Conservation (phyloP, 2,888 invertebrate species). For the Chrysomela aeneicollis region DNA sequence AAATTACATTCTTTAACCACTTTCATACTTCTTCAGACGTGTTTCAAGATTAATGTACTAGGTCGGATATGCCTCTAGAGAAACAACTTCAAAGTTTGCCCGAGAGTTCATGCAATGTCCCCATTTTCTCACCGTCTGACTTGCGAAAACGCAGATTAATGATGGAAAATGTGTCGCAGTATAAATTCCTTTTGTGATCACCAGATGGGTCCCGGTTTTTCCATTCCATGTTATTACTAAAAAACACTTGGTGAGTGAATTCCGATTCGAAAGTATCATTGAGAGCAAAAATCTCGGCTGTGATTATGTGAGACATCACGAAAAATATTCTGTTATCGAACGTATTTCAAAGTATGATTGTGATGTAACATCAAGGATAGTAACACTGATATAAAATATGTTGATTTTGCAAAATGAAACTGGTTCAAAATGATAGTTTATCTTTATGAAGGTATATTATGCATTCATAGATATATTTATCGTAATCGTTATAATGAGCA, state of each 20-base stretch:
- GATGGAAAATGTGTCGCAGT: conserved; percentile 30
- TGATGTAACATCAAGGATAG: no score
- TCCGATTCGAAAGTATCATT: background rate
- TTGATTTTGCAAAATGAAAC: no score
- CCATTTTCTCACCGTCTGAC: conserved; percentile 15
- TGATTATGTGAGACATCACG: no score
- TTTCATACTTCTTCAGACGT: background rate
- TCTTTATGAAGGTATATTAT: no score
- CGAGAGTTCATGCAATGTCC: conserved; percentile 21
- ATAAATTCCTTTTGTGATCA: conserved; percentile 26
- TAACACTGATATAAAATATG: no score
- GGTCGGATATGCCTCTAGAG: conserved; percentile 13
- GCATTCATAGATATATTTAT: no score
- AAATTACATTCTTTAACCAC: background rate
- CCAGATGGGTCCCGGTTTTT: conserved; percentile 23
- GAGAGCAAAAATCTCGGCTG: conserved; percentile 1
- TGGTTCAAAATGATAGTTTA: no score
- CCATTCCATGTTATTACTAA: background rate
- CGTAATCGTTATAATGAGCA: no score
- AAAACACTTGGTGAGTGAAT: conserved; percentile 1
- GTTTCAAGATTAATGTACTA: conserved; percentile 28
- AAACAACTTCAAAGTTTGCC: conserved; percentile 29
- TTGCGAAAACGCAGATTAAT: conserved; percentile 27
- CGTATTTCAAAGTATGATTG: no score
- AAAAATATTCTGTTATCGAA: no score